These are phyloP conservation scores for Laupala kohalensis DNA, from an alignment of 1,140 invertebrate genomes.

Conservation along the genomic window DNA sequence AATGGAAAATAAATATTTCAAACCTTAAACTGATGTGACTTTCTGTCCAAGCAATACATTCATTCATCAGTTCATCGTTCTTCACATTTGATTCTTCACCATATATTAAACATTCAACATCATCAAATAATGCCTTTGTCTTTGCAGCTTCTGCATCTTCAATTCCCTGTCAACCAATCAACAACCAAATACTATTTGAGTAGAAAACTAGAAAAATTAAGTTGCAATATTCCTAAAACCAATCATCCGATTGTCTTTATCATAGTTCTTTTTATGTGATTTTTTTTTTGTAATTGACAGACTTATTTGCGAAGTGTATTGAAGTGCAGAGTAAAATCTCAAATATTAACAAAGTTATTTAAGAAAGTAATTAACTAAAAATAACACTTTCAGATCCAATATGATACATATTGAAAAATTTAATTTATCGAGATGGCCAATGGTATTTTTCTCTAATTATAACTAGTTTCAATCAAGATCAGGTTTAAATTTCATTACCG, in stretches of 20 bases:
- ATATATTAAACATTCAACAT: neutral
- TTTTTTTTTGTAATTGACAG: too few species aligned
- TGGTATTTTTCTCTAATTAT: too few species aligned
- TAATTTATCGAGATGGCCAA: too few species aligned
- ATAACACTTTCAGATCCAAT: too few species aligned
- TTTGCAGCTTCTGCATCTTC: neutral
- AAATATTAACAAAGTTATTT: neutral
- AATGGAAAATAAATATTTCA: too few species aligned
- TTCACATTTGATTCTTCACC: neutral
- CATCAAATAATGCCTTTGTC: neutral
- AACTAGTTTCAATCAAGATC: too few species aligned
- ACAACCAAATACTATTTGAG: neutral
- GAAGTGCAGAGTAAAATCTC: neutral
- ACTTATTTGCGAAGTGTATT: too few species aligned
- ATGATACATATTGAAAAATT: too few species aligned
- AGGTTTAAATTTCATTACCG: too few species aligned
- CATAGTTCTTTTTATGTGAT: too few species aligned
- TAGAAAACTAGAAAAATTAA: neutral
- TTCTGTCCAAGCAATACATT: neutral
- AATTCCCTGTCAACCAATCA: neutral
- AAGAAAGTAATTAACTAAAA: too few species aligned
- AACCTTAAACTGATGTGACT: neutral
- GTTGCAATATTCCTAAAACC: neutral
- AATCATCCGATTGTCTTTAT: too few species aligned
- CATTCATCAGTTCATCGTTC: neutral